Percentiles rank a stretch among this genome's conserved stretches.
Evolutionary conservation across 2,797 vertebrate genomes (phyloP).

Genomic region (Iguana delicatissima): DNA sequence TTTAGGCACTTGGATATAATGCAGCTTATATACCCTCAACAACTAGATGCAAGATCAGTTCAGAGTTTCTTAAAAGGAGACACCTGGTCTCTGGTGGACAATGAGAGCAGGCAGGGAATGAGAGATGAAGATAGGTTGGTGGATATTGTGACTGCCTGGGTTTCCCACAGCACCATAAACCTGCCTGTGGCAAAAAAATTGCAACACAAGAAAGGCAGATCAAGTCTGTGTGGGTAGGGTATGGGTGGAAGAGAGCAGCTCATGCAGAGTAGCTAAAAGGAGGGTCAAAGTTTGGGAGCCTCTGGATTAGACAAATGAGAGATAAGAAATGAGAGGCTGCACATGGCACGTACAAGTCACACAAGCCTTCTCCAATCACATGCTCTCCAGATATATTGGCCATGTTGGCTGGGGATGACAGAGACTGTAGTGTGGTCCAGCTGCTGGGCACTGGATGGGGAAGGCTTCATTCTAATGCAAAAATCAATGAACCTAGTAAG

Average conservation of each 20-base stretch:
- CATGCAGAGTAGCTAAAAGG: neutral
- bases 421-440: neutral
- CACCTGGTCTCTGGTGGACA: neutral
- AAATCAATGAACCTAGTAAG: neutral
- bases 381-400: neutral
- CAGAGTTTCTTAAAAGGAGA: neutral
- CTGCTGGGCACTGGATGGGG: neutral
- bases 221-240: constrained; percentile 15
- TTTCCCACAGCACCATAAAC: neutral
- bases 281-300: neutral
- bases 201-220: constrained; percentile 17
- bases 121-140: neutral
- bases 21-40: neutral
- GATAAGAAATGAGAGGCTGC: neutral
- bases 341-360: neutral
- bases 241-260: neutral
- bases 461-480: neutral
- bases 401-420: neutral
- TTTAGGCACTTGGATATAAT: neutral
- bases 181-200: constrained; percentile 22
- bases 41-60: neutral
- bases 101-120: neutral
- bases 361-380: neutral
- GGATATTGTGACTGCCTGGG: constrained; percentile 5
- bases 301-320: constrained; percentile 4